Evolutionary conservation across 2,797 vertebrate species (phyloP).

Genomic region (Euphonia xanthogaster): DNA sequence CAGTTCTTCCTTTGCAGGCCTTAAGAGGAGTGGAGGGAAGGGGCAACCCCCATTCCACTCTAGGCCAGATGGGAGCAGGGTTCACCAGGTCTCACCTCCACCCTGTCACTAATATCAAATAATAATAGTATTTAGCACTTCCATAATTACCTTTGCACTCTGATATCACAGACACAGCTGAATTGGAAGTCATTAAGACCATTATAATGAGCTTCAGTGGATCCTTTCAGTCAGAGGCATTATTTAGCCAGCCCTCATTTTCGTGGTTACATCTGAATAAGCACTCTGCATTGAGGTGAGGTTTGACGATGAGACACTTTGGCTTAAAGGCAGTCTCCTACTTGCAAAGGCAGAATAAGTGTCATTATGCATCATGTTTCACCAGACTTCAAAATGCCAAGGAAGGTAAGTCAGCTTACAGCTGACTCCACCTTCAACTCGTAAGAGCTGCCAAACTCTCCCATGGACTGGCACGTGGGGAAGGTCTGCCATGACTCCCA

Average conservation of each 20-base stretch:
- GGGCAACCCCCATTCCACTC: slow-evolving; percentile 28
- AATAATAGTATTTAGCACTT: slow-evolving; percentile 63
- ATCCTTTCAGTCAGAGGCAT: slow-evolving; percentile 39
- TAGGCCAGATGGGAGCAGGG: not conserved
- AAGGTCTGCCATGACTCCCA: not conserved
- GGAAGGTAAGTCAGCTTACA: slow-evolving; percentile 26
- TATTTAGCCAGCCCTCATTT: slow-evolving; percentile 35
- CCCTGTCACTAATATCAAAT: slow-evolving; percentile 51
- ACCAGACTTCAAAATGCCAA: slow-evolving; percentile 43
- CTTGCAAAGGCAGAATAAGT: slow-evolving; percentile 41
- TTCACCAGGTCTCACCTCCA: slow-evolving; percentile 22
- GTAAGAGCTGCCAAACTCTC: not conserved
- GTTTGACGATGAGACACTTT: not conserved
- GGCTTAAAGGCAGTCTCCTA: slow-evolving; percentile 20
- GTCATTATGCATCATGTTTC: slow-evolving; percentile 47
- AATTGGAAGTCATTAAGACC: slow-evolving; percentile 52
- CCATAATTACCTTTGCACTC: slow-evolving; percentile 39
- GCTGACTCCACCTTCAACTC: slow-evolving; percentile 7
- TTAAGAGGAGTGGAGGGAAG: not conserved
- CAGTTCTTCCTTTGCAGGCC: not conserved
- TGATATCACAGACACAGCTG: slow-evolving; percentile 33
- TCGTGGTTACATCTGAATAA: slow-evolving; percentile 37
- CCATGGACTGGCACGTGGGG: not conserved
- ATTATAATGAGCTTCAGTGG: slow-evolving; percentile 37
- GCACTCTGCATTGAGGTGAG: slow-evolving; percentile 30